A percentile compares a stretch with the other conserved stretches of the same genome.
Evolutionary conservation across 2,888 invertebrate genomes (phyloP).

Genomic region (Spodoptera exigua): DNA sequence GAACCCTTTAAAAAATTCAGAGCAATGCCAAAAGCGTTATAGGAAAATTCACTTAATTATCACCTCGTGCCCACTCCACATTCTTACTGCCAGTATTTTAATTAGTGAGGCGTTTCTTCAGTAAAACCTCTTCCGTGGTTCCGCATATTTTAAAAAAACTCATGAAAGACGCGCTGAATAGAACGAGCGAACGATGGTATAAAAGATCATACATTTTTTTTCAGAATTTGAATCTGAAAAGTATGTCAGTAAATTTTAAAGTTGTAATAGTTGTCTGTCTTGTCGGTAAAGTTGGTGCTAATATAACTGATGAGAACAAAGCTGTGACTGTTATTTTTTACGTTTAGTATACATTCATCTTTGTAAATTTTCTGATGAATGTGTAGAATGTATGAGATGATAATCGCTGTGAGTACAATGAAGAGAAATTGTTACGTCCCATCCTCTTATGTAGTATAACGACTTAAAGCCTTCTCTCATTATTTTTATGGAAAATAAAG

Average conservation of each 20-base stretch:
- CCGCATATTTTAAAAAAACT: slow-evolving; percentile 36
- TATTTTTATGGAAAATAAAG: too few relatives aligned
- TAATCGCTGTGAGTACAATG: too few relatives aligned
- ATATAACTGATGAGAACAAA: too few relatives aligned
- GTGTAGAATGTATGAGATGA: too few relatives aligned
- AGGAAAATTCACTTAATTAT: slow-evolving; percentile 11
- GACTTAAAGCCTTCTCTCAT: too few relatives aligned
- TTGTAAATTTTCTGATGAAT: too few relatives aligned
- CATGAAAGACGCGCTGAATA: slow-evolving; percentile 21
- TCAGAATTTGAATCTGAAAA: slow-evolving; percentile 16
- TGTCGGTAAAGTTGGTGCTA: too few relatives aligned
- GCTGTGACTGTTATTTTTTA: too few relatives aligned
- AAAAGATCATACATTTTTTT: slow-evolving; percentile 19
- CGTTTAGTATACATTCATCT: too few relatives aligned
- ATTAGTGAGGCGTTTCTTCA: slow-evolving; percentile 43
- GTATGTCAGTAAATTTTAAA: slow-evolving; percentile 26
- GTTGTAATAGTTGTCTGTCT: too few relatives aligned
- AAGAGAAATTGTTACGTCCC: too few relatives aligned
- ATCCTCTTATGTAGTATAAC: too few relatives aligned
- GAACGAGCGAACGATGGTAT: slow-evolving; percentile 8
- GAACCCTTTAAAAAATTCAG: neutral
- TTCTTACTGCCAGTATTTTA: slow-evolving; percentile 42
- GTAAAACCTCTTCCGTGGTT: slow-evolving; percentile 16
- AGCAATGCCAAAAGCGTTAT: slow-evolving; percentile 8
- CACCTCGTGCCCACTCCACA: slow-evolving; percentile 18